These are phyloP conservation scores for Cephonodes hylas DNA, from an alignment of 2,888 invertebrate genomes.

Conservation along the genomic window DNA sequence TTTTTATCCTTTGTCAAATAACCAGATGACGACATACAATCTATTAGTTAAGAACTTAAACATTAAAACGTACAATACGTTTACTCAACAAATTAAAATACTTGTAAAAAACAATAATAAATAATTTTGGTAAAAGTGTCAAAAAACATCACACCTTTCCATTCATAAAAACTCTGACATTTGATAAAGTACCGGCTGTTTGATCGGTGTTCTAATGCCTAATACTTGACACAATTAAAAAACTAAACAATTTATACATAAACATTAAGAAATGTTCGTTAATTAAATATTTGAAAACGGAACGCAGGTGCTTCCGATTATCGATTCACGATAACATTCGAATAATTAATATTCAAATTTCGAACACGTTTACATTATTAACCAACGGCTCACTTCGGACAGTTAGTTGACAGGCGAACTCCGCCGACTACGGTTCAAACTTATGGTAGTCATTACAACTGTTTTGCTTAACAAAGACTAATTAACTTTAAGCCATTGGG, in stretches of 20 bases:
- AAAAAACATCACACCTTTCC: neutral
- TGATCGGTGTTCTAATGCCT: constrained; percentile 2
- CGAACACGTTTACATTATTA: constrained; percentile 36
- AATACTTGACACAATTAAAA: constrained; percentile 4
- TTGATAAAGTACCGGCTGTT: constrained; percentile 1
- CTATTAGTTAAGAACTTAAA: no score
- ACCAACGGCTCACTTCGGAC: constrained; percentile 20
- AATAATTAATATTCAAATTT: constrained; percentile 30
- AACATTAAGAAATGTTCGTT: constrained; percentile 16
- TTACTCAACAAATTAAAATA: no score
- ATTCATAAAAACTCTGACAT: neutral
- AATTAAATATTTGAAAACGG: constrained; percentile 35
- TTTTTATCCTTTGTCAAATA: neutral
- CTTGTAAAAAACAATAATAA: no score
- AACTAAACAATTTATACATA: neutral
- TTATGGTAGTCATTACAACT: no score
- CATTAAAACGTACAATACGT: neutral
- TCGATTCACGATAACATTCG: constrained; percentile 32
- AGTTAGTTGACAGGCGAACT: neutral
- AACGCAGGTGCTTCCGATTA: constrained; percentile 36
- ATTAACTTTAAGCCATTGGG: no score
- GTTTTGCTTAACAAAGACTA: neutral
- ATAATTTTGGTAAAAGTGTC: no score
- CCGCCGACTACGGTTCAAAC: neutral
- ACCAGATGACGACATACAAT: neutral